These are phyloP conservation scores for Ficedula albicollis DNA, from an alignment of 2,797 vertebrate genomes.

Conservation along the genomic window DNA sequence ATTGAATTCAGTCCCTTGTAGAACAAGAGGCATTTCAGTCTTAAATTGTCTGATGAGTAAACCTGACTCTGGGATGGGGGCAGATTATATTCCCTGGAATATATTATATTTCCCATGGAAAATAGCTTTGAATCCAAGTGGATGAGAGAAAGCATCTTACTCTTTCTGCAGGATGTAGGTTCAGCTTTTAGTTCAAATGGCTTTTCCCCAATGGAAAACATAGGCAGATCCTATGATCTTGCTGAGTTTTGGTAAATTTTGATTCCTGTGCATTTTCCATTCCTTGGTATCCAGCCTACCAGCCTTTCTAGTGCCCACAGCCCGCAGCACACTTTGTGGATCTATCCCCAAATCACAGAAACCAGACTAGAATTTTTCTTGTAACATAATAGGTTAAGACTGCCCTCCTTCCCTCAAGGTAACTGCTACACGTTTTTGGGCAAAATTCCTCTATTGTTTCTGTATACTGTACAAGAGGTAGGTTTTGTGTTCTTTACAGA, in stretches of 20 bases:
- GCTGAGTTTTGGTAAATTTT: not conserved
- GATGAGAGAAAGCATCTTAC: not conserved
- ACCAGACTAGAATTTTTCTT: not conserved
- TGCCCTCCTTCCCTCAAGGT: not conserved
- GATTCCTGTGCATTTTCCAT: not conserved
- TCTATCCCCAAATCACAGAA: not conserved
- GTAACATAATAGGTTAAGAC: not conserved
- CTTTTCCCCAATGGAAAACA: not conserved
- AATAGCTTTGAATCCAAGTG: not conserved
- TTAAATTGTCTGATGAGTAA: not conserved
- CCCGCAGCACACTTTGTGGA: conserved; percentile 6
- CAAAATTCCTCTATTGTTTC: not conserved
- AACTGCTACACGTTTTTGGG: not conserved
- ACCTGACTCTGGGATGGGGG: not conserved
- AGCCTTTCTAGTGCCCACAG: not conserved
- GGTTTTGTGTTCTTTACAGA: not conserved
- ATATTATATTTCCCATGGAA: too few species aligned
- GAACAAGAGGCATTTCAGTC: not conserved
- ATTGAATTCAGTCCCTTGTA: not conserved
- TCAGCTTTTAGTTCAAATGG: not conserved
- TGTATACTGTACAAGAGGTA: not conserved
- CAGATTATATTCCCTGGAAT: not conserved
- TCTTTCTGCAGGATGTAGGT: not conserved
- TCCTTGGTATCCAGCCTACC: not conserved
- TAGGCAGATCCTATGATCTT: not conserved